Base-by-base conservation (phyloP, 2,797 vertebrate species). In the Xerus rutilus region DNA sequence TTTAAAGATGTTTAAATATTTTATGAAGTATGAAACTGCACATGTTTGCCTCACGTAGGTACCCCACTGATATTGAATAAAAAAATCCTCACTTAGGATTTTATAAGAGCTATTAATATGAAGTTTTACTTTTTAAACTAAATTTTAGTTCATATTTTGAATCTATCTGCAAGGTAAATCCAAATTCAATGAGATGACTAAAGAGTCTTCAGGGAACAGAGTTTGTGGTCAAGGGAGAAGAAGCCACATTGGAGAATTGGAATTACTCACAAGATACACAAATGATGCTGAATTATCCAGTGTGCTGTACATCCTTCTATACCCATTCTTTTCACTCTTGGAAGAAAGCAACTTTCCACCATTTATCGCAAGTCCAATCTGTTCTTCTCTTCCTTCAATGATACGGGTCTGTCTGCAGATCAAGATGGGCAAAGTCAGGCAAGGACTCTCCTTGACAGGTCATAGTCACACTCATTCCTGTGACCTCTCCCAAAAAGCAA, bases 1-100 rank as follows among this genome's bases (percentile, higher is more conserved):
- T 89, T 97, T 97, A 96, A 85, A 93, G 64, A 52, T 96, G 72
- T 87, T 91, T 97, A 92, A 95, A 91, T 62, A 93, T 97, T 98
- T 95, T 96, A 81, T 76, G 70, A 96, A 96, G 45, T 85, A 43
- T 76, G 78, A 89, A 98, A 96, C 92, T 43, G 17, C 74, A 92
- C n/a, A 4, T 82, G 62, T 81, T 62, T 88, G 86, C 95, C 92
- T 93, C 64, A 70, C 76, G 94, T 69, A 59, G 57, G 35, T 28
- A 13, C 77, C 89, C 72, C 64, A 70, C 67, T 89, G 72, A 49
- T 89, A 70, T 1, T 83, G 73, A 95, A 91, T 89, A 91, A 97
- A 95, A 95, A 94, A 93, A 85, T 79, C 70, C 35, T 67, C 45
- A 69, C 59, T 54, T 15, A 20, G 86, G 81, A 49, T 88, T 96